Conservation (phyloP, 2,113 vertebrate genomes). For the Periophthalmodon schlosseri region DNA sequence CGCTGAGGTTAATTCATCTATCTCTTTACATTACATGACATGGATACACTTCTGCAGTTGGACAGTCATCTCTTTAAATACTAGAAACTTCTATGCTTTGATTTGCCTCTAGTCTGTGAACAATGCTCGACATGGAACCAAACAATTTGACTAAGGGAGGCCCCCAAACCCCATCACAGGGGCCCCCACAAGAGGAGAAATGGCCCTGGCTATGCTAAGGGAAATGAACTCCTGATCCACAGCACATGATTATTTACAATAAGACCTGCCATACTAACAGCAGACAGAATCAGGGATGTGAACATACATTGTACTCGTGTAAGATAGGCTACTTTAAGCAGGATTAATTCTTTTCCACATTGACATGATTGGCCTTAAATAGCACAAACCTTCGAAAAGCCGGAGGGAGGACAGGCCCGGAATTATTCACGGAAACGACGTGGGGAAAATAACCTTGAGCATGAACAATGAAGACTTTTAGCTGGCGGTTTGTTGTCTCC, state of each 20-base stretch:
- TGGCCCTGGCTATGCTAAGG: not conserved
- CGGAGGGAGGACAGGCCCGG: slow-evolving; percentile 65
- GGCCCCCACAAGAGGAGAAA: not conserved
- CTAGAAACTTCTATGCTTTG: slow-evolving; percentile 42
- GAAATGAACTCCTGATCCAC: slow-evolving; percentile 55
- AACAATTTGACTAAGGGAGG: slow-evolving; percentile 9
- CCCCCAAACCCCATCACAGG: not conserved
- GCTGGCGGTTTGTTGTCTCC: slow-evolving; percentile 56
- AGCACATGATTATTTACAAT: slow-evolving; percentile 55
- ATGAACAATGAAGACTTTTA: slow-evolving; percentile 73
- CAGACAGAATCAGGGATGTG: slow-evolving; percentile 61
- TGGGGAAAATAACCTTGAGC: slow-evolving; percentile 76
- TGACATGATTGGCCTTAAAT: slow-evolving; percentile 79
- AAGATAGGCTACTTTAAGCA: slow-evolving; percentile 64
- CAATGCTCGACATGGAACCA: slow-evolving; percentile 51
- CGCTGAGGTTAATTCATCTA: slow-evolving; percentile 70
- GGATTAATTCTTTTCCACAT: slow-evolving; percentile 71
- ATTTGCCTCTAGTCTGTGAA: slow-evolving; percentile 44
- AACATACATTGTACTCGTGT: slow-evolving; percentile 63
- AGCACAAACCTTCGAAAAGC: slow-evolving; percentile 70
- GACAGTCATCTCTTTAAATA: slow-evolving; percentile 36
- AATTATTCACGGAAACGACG: slow-evolving; percentile 72
- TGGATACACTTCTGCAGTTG: slow-evolving; percentile 30
- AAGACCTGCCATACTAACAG: slow-evolving; percentile 45
- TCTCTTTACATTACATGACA: slow-evolving; percentile 61